Conservation (phyloP, 2,797 vertebrate species). For the Mus spretus region DNA sequence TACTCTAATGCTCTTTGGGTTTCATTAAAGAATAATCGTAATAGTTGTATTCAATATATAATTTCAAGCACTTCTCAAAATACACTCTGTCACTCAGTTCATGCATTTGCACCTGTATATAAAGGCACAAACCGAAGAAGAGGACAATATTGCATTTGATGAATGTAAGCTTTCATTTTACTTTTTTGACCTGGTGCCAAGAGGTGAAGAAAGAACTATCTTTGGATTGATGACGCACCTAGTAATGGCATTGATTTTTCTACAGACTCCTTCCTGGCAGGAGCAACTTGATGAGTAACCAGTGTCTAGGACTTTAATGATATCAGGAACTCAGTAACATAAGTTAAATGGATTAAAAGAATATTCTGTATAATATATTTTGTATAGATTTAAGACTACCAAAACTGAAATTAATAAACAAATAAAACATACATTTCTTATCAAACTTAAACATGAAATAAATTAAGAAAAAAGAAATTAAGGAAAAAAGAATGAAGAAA, state of each 20-base stretch:
- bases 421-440: neutral
- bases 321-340: neutral
- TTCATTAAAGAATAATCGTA: neutral
- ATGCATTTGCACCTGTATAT: neutral
- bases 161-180: neutral
- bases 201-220: neutral
- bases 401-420: neutral
- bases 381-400: neutral
- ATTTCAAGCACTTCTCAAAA: neutral
- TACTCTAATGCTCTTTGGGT: neutral
- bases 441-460: neutral
- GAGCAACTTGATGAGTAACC: neutral
- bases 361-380: neutral
- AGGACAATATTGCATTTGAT: slow-evolving; percentile 18
- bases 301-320: neutral
- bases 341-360: neutral
- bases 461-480: neutral
- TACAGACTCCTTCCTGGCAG: neutral
- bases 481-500: neutral
- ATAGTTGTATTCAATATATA: neutral
- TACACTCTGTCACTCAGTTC: neutral
- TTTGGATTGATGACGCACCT: neutral
- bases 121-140: neutral
- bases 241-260: neutral
- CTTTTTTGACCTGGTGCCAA: neutral